phyloP scores from a whole-genome alignment of 2,888 invertebrate genomes.

The Drosophila maculinotata region DNA sequence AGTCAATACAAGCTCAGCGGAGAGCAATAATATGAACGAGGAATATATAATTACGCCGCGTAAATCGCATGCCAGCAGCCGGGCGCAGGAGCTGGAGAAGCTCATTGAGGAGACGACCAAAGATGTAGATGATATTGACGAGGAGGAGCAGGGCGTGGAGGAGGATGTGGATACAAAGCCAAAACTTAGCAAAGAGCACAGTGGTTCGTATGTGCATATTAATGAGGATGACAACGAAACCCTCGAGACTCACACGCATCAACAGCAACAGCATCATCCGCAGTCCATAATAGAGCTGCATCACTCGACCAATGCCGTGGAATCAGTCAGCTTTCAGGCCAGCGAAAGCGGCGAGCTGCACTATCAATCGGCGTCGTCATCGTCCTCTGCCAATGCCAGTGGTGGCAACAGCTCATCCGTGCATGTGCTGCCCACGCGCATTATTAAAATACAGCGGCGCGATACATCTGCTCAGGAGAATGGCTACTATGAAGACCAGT shows the following conservation, averaged over 20 bases:
- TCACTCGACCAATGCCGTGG: slow-evolving; percentile 55
- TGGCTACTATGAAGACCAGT: slow-evolving; percentile 77
- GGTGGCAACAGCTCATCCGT: slow-evolving; percentile 36
- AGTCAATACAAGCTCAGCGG: slow-evolving; percentile 43
- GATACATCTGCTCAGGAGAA: slow-evolving; percentile 77
- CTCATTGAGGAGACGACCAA: slow-evolving; percentile 84
- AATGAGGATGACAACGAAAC: slow-evolving; percentile 63
- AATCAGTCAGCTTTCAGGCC: slow-evolving; percentile 80
- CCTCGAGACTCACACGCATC: slow-evolving; percentile 55
- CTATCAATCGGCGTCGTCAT: slow-evolving; percentile 59
- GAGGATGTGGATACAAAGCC: slow-evolving; percentile 78
- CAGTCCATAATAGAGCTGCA: slow-evolving; percentile 69
- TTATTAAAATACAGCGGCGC: slow-evolving; percentile 83
- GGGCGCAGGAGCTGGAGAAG: slow-evolving; percentile 83
- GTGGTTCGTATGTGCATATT: slow-evolving; percentile 68
- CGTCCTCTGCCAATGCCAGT: slow-evolving; percentile 25
- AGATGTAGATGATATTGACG: slow-evolving; percentile 84
- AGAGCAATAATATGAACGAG: slow-evolving; percentile 69
- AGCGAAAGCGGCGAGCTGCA: slow-evolving; percentile 82
- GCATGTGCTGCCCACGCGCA: slow-evolving; percentile 73
- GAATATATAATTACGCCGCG: slow-evolving; percentile 73
- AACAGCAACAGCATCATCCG: slow-evolving; percentile 54
- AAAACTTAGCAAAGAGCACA: slow-evolving; percentile 77
- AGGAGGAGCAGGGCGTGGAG: slow-evolving; percentile 51
- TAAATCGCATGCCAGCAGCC: slow-evolving; percentile 71